Evolutionary conservation across 2,113 vertebrate species (phyloP), one percentile per base, ranked within the genome.

Genomic region (Takifugu flavidus): DNA sequence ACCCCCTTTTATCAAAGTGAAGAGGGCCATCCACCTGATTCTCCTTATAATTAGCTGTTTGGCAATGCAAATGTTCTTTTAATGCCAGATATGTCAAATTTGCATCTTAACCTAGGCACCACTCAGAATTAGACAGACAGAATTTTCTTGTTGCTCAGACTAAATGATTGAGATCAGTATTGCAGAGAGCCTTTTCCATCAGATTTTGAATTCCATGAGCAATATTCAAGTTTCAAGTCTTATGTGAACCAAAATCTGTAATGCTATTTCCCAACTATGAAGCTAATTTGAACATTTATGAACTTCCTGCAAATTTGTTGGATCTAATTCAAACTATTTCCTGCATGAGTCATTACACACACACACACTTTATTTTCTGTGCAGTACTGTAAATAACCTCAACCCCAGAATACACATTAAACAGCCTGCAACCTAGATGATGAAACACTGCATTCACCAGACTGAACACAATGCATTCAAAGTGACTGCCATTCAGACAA

Each of bases 381-480:
- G 44, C 13, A 46, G 4, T 46, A 78, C 44, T 42, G 31, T 56
- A 42, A 59, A 80, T 67, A 58, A 45, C 14, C 44, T 52, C 44
- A 25, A 49, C 65, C 45, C 43, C 77, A 72, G 44, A 58, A 25
- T 55, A 49, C 44, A 66, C 60, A 67, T 67, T 61, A 78, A 75
- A 56, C 70, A 71, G 63, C 20, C 50, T 58, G 53, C 57, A 8
- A 53, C 54, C 67, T 39, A 10, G 8, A 74, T 75, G 55, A 49
- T 53, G 69, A 82, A 80, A 88, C 84, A 28, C 67, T 60, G 78
- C 60, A 78, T 82, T 86, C 65, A 83, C 70, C 68, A 58, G 6
- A 15, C 72, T 67, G 42, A 59, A 66, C 31, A 34, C 67, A 56
- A 80, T 80, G 44, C 60, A 52, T 50, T 82, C 72, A 84, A 83